Conservation (phyloP, 2,888 invertebrate species). For the Hyposoter dolosus region DNA sequence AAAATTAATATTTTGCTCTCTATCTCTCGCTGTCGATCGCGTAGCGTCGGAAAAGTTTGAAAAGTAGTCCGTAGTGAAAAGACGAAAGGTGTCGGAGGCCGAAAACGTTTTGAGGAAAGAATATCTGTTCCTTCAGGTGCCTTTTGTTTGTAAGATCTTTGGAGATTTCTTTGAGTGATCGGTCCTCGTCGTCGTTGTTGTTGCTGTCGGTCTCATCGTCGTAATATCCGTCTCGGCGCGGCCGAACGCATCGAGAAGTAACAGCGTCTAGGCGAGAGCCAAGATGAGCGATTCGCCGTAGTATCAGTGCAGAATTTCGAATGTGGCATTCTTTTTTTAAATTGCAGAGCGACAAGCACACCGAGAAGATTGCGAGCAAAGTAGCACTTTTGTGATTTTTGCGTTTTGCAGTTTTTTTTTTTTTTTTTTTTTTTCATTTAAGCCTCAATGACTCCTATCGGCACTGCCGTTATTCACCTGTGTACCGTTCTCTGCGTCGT, state of each 20-base stretch:
- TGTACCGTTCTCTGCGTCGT: constrained; percentile 79
- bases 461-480: constrained; percentile 84
- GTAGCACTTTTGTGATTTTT: constrained; percentile 25
- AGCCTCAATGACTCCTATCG: constrained; percentile 81
- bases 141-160: constrained; percentile 30
- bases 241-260: constrained; percentile 50
- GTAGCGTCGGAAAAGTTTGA: neutral
- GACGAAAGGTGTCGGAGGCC: constrained; percentile 5
- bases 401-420: constrained; percentile 18
- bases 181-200: constrained; percentile 49
- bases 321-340: constrained; percentile 36
- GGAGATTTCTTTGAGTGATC: constrained; percentile 44
- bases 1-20: neutral
- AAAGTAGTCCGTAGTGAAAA: constrained; percentile 22
- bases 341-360: constrained; percentile 48
- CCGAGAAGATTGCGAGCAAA: constrained; percentile 58
- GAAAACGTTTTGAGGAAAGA: constrained; percentile 7
- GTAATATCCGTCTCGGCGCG: constrained; percentile 25
- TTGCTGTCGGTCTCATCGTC: constrained; percentile 50
- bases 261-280: constrained; percentile 68
- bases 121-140: neutral
- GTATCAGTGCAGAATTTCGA: constrained; percentile 45
- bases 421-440: constrained; percentile 18
- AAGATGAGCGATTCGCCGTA: constrained; percentile 68
- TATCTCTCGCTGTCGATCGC: constrained; percentile 7